These are phyloP conservation scores for Camelus dromedarius DNA, from an alignment of 2,113 vertebrate genomes.

Conservation along the genomic window DNA sequence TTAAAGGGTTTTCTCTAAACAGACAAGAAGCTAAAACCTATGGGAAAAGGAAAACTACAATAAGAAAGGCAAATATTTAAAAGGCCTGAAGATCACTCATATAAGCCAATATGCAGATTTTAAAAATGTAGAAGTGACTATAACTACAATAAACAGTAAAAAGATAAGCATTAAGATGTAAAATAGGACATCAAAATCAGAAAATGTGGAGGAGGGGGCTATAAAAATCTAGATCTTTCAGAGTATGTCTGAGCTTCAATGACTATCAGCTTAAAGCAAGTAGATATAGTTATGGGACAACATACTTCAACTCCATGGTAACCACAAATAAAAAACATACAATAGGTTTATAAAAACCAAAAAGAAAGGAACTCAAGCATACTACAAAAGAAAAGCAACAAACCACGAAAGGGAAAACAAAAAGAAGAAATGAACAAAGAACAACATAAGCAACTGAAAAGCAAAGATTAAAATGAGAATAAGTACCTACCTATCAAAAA, in stretches of 20 bases:
- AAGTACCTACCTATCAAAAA: not conserved
- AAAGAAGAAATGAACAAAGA: not conserved
- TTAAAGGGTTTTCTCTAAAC: not conserved
- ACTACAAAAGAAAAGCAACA: not conserved
- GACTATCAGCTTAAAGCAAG: not conserved
- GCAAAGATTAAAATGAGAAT: not conserved
- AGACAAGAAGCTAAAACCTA: not conserved
- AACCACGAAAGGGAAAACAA: not conserved
- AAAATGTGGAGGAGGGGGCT: not conserved
- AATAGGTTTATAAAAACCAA: not conserved
- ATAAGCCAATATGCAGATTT: not conserved
- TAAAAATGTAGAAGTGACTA: not conserved
- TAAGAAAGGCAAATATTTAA: not conserved
- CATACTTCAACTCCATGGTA: not conserved
- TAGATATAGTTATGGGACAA: not conserved
- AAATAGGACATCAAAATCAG: not conserved
- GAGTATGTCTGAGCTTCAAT: not conserved
- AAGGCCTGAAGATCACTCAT: not conserved
- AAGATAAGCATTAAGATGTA: not conserved
- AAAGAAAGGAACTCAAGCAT: not conserved
- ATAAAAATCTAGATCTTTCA: not conserved
- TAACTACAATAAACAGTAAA: not conserved
- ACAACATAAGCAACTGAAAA: not conserved
- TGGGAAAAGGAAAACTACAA: not conserved
- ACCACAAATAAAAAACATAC: not conserved